Base-by-base conservation (phyloP, 2,888 invertebrate species). In the Xanthorhoe designata region DNA sequence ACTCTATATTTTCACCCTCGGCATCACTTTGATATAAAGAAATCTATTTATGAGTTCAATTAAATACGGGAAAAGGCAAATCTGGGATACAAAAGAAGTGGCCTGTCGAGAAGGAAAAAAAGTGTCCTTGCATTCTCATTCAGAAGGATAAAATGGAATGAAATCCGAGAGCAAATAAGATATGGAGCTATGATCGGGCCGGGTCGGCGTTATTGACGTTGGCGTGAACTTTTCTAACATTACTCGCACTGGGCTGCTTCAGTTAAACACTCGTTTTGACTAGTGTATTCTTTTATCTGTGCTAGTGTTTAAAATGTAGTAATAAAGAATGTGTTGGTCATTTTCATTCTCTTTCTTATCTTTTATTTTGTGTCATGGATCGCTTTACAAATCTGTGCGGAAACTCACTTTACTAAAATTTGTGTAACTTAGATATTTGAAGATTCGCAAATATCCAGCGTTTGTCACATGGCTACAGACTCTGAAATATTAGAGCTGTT, bases 81-180 rank as follows among this genome's bases (percentile, higher is more conserved):
- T 65, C 32, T 52, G 24, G 42, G 53, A 55, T 38, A 63, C 49
- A 63, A 60, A 50, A 55, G 49, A 49, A 52, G 45, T 66, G 38
- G 56, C 19, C 42, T 55, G 51, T 64, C 61, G 55, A 56, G 59
- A 65, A 59, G 32, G 51, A 66, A 69, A 60, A 66, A 50, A 49
- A 57, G 50, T 50, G 63, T 66, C 56, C 68, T 64, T 71, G 66
- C 66, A 75, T 75, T 78, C 70, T 68, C 62, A 65, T 72, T 68
- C 54, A 70, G 56, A 68, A 49, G 66, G 62, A 68, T 73, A 66
- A 74, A 75, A 71, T 73, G 65, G 72, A 73, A 75, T 69, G 67
- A 76, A 59, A 69, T 69, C 68, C 69, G 76, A 76, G 71, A 74
- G 75, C 70, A 76, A 77, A 75, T 72, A 78, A 76, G 72, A 75